phyloP scores from a whole-genome alignment of 2,113 vertebrate genomes.

The Monarcha castaneiventris region DNA sequence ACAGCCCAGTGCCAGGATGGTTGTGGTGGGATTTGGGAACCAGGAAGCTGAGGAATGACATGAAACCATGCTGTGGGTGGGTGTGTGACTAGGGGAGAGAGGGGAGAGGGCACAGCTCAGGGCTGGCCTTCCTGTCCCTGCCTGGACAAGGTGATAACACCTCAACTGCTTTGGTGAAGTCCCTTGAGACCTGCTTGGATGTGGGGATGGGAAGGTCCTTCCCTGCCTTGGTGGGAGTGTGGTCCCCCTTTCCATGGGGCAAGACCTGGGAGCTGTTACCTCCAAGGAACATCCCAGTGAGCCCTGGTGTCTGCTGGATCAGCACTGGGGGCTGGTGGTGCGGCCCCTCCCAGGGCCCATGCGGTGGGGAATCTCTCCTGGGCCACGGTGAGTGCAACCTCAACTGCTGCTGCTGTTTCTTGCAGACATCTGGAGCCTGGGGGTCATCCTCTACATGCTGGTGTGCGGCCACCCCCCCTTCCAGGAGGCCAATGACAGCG shows the following conservation, averaged over 20 bases:
- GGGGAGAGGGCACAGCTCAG: neutral
- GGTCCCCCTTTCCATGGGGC: fast-evolving
- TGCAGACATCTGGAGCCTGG: slow-evolving; percentile 88
- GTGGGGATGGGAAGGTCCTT: neutral
- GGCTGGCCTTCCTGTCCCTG: neutral
- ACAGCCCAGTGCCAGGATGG: neutral
- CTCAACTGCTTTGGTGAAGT: neutral
- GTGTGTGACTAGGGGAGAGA: neutral
- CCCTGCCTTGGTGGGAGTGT: fast-evolving
- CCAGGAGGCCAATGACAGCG: slow-evolving; percentile 90
- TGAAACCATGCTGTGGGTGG: fast-evolving
- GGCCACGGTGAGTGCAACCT: neutral
- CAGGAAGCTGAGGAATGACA: neutral
- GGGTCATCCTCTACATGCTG: slow-evolving; percentile 90
- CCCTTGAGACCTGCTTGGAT: neutral
- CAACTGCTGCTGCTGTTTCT: neutral
- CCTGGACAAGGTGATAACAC: neutral
- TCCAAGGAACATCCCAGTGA: neutral
- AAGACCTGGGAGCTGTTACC: neutral
- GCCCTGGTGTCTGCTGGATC: neutral
- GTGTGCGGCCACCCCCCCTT: slow-evolving; percentile 87
- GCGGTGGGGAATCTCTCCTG: neutral
- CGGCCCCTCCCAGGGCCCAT: fast-evolving
- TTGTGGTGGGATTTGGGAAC: neutral
- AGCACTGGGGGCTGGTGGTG: neutral